Evolutionary conservation across 1,140 invertebrate species (phyloP), one percentile per base, ranked within the genome.

Genomic region (Diorhabda sublineata): DNA sequence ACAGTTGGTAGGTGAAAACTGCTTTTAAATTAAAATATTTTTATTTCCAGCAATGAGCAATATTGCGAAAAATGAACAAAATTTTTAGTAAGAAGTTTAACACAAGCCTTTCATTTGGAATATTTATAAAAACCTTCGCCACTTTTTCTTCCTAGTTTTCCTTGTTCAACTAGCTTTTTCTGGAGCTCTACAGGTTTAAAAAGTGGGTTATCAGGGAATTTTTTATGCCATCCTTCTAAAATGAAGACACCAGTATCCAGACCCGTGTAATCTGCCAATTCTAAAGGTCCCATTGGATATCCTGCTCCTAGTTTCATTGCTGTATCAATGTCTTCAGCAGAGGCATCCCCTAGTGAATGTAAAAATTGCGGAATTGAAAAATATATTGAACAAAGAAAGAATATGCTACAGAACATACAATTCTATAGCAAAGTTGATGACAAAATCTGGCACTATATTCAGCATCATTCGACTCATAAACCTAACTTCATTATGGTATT

Each of bases 101-200:
- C 6, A 52, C 47, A 52, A 52, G 47, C 2, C n/a, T 52, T n/a
- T 67, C n/a, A 67, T 60, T 71, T 71, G 52, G 85, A 83, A 80
- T 96, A 93, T 73, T 89, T 89, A 79, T 96, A 96, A 78, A 93
- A 95, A 44, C 95, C 95, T 85, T 95, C 90, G 2, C 94, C 94
- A 59, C 88, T 82, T 81, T 97, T 97, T 2, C 87, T 82, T 3
- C 95, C 95, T 0, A 94, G 81, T 83, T 95, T 95, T 44, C 92
- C 92, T 77, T 94, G 89, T 7, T 81, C 75, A 3, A 96, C 92
- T 65, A 95, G 76, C 79, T 92, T 91, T 68, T 91, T 84, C 5
- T 95, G 70, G 4, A 88, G 71, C 44, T 86, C 82, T 45, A 86
- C 86, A 2, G 89, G 87, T 58, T 88, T 85, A 81, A 93, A 95